A percentile compares a stretch with the other conserved stretches of the same genome.
These are phyloP conservation scores for Zaprionus lineosus DNA, from an alignment of 2,888 invertebrate species.

Conservation along the genomic window DNA sequence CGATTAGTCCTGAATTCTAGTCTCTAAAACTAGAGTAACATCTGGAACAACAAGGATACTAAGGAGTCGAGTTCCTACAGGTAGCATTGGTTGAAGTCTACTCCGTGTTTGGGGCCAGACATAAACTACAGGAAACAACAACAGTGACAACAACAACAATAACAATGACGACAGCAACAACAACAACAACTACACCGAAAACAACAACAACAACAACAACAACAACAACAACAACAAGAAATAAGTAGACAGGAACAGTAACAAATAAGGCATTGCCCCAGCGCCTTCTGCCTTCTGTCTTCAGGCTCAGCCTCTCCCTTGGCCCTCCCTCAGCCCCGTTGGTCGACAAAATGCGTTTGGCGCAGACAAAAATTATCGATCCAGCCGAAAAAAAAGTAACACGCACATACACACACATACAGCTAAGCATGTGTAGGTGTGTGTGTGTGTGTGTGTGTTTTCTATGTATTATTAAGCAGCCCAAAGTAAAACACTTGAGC, in stretches of 20 bases:
- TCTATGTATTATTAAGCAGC: conserved; percentile 56
- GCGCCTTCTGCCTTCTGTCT: background rate
- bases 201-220: conserved; percentile 4
- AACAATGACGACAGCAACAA: background rate
- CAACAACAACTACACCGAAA: background rate
- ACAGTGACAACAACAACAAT: conserved; percentile 18
- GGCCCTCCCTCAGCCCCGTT: background rate
- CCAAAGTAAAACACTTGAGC: conserved; percentile 70
- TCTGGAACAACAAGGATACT: too few species aligned
- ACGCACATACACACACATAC: conserved; percentile 3
- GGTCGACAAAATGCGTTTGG: conserved; percentile 58
- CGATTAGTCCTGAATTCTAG: too few species aligned
- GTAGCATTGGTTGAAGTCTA: conserved; percentile 27
- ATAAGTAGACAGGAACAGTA: conserved; percentile 27
- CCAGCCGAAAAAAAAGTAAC: conserved; percentile 55
- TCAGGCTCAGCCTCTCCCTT: too few species aligned
- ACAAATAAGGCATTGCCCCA: conserved; percentile 35
- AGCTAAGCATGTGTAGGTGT: conserved; percentile 8
- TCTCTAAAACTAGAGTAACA: too few species aligned
- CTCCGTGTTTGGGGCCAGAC: conserved; percentile 21
- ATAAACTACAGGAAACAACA: conserved; percentile 22
- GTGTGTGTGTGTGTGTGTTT: too few species aligned
- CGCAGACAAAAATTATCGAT: conserved; percentile 76
- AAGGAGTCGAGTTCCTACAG: conserved; percentile 38
- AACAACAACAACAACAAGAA: conserved; percentile 1